Evolutionary conservation across 2,113 vertebrate genomes (phyloP).

Genomic region (Sterna hirundo): DNA sequence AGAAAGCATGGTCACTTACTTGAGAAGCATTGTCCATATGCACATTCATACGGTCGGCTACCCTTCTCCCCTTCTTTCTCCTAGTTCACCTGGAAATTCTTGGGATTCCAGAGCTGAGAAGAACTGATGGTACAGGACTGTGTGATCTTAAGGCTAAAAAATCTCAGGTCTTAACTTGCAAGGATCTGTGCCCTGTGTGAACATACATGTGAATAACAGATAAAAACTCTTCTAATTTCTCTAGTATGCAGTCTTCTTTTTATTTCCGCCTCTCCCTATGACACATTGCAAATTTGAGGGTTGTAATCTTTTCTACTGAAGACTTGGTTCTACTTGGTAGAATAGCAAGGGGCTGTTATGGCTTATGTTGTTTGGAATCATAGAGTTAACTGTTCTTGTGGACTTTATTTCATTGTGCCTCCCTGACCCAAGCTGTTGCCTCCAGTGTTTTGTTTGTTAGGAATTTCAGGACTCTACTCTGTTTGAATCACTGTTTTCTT

Average conservation of each 20-base stretch:
- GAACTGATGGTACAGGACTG: not conserved
- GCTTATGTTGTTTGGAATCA: not conserved
- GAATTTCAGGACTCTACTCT: not conserved
- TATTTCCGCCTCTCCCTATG: not conserved
- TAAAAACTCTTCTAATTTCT: not conserved
- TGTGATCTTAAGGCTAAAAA: not conserved
- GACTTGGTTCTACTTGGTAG: not conserved
- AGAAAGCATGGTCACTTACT: not conserved
- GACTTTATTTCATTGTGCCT: not conserved
- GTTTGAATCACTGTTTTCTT: not conserved
- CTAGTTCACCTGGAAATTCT: not conserved
- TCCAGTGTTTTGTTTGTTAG: not conserved
- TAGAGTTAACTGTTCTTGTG: not conserved
- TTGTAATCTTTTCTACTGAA: not conserved
- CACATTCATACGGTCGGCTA: not conserved
- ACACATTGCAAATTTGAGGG: not conserved
- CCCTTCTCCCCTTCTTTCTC: not conserved
- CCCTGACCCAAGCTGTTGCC: not conserved
- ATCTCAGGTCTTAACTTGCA: not conserved
- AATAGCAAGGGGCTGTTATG: not conserved
- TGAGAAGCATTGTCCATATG: not conserved
- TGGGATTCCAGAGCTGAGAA: not conserved
- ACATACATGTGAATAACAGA: not conserved
- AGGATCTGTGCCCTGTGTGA: not conserved
- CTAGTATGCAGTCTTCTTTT: not conserved